Percentiles rank a stretch among this genome's conserved stretches.
Evolutionary conservation across 2,888 invertebrate species (phyloP).

Genomic region (Clusia tigrina): DNA sequence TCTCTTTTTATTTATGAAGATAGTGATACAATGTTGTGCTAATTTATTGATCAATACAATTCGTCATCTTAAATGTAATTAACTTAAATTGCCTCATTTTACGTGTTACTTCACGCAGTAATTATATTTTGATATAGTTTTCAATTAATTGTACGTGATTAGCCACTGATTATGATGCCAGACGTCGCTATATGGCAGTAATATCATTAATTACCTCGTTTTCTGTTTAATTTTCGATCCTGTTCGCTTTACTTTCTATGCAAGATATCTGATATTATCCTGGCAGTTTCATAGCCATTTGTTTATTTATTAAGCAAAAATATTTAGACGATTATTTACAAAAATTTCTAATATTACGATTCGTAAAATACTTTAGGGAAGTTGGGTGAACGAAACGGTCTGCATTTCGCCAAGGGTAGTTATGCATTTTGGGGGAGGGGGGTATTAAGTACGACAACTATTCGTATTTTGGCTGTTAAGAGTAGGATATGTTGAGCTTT

Average conservation of each 20-base stretch:
- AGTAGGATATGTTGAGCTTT: not conserved
- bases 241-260: too few relatives aligned
- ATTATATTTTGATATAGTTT: constrained; percentile 15
- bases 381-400: not conserved
- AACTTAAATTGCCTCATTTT: constrained; percentile 22
- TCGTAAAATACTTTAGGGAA: not conserved
- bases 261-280: too few relatives aligned
- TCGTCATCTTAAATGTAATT: too few relatives aligned
- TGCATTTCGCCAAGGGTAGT: not conserved
- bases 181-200: constrained; percentile 11
- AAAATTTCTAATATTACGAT: not conserved
- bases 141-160: constrained; percentile 14
- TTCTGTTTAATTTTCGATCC: too few relatives aligned
- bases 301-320: too few relatives aligned
- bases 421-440: not conserved
- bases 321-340: constrained; percentile 4
- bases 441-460: constrained; percentile 10
- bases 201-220: not conserved
- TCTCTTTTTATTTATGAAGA: too few relatives aligned
- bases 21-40: too few relatives aligned
- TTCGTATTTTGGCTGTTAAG: not conserved
- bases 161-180: constrained; percentile 23
- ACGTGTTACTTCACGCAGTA: constrained; percentile 22
- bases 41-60: too few relatives aligned
- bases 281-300: constrained; percentile 35